These are phyloP conservation scores for Pteronotus mesoamericanus DNA, from an alignment of 2,797 vertebrate species.

Conservation along the genomic window DNA sequence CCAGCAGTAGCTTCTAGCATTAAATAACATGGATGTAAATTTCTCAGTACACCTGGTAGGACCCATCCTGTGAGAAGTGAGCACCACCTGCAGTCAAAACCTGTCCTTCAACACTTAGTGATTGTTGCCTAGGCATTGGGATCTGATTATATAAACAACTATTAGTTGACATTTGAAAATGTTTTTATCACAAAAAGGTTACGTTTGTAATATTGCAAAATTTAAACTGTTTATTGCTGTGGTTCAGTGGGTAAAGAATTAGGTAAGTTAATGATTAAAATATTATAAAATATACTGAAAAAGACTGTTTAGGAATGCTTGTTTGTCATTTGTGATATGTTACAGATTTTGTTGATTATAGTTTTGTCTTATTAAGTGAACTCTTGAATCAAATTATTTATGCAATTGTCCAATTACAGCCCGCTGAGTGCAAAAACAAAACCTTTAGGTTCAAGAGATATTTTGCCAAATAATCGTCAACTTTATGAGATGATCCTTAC, in stretches of 20 bases:
- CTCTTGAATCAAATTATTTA: conserved; percentile 9
- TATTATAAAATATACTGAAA: background rate
- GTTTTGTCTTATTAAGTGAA: background rate
- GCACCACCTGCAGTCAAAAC: background rate
- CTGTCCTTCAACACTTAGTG: background rate
- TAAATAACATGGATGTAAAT: background rate
- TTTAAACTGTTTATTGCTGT: background rate
- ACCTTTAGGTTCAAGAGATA: conserved; percentile 92
- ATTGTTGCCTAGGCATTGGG: background rate
- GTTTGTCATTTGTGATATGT: background rate
- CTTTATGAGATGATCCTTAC: conserved; percentile 95
- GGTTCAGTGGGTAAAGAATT: background rate
- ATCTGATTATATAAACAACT: background rate
- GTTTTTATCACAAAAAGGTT: background rate
- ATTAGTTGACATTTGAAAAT: background rate
- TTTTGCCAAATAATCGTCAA: conserved; percentile 96
- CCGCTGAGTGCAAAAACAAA: conserved; percentile 94
- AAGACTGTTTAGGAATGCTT: background rate
- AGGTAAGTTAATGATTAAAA: background rate
- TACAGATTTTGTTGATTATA: background rate
- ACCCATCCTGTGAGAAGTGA: fast-evolving
- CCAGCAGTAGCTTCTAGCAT: background rate
- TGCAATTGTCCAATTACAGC: conserved; percentile 79
- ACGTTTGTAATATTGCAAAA: background rate
- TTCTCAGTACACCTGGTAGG: background rate